Evolutionary conservation across 2,113 vertebrate genomes (phyloP), one percentile per base, ranked within the genome.

Genomic region (Hippopotamus amphibius): DNA sequence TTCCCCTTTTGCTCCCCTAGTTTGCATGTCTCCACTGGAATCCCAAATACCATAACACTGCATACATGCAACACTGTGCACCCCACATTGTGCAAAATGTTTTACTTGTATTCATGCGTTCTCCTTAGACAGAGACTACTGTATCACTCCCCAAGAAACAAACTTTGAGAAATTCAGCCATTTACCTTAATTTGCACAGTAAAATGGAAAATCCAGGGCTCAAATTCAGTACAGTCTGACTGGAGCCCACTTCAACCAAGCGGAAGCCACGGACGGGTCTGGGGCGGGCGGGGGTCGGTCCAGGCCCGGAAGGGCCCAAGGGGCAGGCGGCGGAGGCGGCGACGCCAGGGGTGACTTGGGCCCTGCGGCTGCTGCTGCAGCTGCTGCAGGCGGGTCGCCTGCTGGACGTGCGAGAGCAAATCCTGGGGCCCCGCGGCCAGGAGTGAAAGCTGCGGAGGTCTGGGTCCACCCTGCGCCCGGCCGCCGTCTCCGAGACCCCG

Each of bases 361-460:
- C 63, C 91, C 88, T 80, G 88, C 46, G 59, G 96, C 84, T 65
- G 83, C 46, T 48, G 98, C 98, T 99, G 99, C 71, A 99, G 99
- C 97, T 98, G 98, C 98, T 99, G 99, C 87, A 99, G 99, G 95
- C 98, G 99, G 88, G 99, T 99, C 86, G 99, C 99, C 68, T 99
- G 99, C 99, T 99, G 99, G 97, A 99, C 99, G 98, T 99, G 99
- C 4, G 99, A 99, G 6, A 99, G 99, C 98, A 99, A 97, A 98
- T 99, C 99, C 96, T 99, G 99, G n/a, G 99, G 99, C 98, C 99
- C 99, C 0, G 99, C 98, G 0, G 99, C 99, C 37, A 37, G 37
- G 99, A 99, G 98, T 99, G 99, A 97, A 99, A 99, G 98, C 99
- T 99, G 97, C 99, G 99, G 97, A 99, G 99, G 92, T 99, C 99